Percentiles rank a stretch among this genome's conserved stretches.
Evolutionary conservation across 2,797 vertebrate species (phyloP).

Genomic region (Sarcoramphus papa): DNA sequence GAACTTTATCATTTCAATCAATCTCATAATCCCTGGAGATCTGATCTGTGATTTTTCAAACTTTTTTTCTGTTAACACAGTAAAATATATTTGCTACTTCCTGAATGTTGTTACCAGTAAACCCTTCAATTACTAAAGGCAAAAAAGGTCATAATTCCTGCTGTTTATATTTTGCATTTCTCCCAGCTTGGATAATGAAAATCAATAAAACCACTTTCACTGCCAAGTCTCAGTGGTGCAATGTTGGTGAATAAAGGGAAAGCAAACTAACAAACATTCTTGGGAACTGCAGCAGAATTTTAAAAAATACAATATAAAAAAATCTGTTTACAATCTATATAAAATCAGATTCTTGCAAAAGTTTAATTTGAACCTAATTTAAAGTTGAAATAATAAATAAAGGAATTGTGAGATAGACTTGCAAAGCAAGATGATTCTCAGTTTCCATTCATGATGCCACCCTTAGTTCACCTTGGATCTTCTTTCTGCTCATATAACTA

Average conservation of each 20-base stretch:
- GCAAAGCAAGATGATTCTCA: neutral
- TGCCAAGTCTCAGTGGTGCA: conserved; percentile 42
- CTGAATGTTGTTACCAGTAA: conserved; percentile 43
- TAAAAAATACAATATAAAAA: neutral
- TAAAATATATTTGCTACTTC: conserved; percentile 28
- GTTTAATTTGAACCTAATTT: conserved; percentile 20
- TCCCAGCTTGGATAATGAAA: conserved; percentile 51
- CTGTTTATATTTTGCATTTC: conserved; percentile 61
- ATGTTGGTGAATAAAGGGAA: conserved; percentile 27
- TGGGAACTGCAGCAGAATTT: neutral
- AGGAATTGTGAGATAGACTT: neutral
- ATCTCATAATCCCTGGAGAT: neutral
- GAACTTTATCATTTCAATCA: neutral
- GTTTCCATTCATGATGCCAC: neutral
- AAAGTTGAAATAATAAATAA: conserved; percentile 23
- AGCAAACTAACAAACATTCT: conserved; percentile 36
- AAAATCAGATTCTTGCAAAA: neutral
- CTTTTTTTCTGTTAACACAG: conserved; percentile 6
- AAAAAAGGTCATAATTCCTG: conserved; percentile 58
- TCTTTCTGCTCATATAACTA: neutral
- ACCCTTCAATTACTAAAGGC: conserved; percentile 44
- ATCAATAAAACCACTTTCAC: conserved; percentile 62
- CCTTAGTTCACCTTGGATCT: neutral
- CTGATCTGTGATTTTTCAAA: conserved; percentile 15
- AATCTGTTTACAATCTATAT: neutral